phyloP scores from a whole-genome alignment of 2,888 invertebrate species.

The Trileptium ribeirensis region DNA sequence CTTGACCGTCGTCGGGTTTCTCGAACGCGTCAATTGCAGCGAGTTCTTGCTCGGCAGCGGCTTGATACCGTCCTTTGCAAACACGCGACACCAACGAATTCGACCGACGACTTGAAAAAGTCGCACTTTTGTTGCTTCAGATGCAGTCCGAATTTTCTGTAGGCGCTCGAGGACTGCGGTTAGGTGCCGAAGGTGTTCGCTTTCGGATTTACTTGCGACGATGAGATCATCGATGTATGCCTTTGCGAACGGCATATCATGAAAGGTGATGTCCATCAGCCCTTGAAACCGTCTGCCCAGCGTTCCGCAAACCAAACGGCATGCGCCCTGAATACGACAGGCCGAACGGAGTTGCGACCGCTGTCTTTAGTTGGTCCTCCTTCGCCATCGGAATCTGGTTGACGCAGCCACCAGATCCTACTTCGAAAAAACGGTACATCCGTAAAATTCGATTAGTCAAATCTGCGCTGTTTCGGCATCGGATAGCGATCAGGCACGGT shows the following conservation, averaged over 20 bases:
- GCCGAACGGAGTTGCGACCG: too few relatives aligned
- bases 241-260: too few relatives aligned
- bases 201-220: background rate
- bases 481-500: constrained; percentile 9
- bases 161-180: background rate
- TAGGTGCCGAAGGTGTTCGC: background rate
- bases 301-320: constrained; percentile 31
- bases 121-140: background rate
- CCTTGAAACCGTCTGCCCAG: too few relatives aligned
- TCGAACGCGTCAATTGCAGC: background rate
- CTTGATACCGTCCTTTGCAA: background rate
- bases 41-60: background rate
- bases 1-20: background rate
- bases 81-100: background rate
- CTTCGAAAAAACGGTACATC: background rate
- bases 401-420: constrained; percentile 21
- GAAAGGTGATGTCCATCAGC: constrained; percentile 10
- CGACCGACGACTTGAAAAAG: background rate
- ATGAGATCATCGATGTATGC: background rate
- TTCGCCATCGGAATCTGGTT: too few relatives aligned
- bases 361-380: too few relatives aligned
- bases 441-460: background rate
- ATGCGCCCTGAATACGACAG: constrained; percentile 31
- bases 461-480: constrained; percentile 1
- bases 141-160: background rate